Conservation (phyloP, 1,140 invertebrate species). For the Drosophila triauraria region DNA sequence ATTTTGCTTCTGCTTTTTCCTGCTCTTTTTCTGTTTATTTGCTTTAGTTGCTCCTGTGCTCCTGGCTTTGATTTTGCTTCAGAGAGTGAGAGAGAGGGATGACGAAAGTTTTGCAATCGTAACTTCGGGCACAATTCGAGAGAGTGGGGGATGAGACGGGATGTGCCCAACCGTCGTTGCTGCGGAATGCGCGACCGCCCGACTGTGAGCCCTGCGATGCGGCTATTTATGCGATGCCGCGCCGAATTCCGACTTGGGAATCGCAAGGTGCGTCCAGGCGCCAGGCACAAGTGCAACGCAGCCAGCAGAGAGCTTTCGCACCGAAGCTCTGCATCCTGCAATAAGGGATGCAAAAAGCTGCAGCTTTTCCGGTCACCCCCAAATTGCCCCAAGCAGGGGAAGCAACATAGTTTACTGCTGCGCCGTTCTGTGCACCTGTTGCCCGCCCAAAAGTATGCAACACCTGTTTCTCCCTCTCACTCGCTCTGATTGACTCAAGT, state of each 20-base stretch:
- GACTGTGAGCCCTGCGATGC: neutral
- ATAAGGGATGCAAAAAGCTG: constrained; percentile 43
- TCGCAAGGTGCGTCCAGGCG: constrained; percentile 29
- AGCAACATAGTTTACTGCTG: neutral
- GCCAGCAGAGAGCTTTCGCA: constrained; percentile 38
- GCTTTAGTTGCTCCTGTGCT: constrained; percentile 46
- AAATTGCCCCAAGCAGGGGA: neutral
- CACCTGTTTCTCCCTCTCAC: constrained; percentile 15
- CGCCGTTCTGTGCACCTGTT: constrained; percentile 20
- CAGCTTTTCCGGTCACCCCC: constrained; percentile 7
- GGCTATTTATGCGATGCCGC: constrained; percentile 46
- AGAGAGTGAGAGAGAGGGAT: constrained; percentile 64
- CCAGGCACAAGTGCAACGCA: constrained; percentile 36
- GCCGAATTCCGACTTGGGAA: constrained; percentile 66
- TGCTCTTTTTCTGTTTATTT: constrained; percentile 29
- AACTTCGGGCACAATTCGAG: constrained; percentile 77
- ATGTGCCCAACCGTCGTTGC: constrained; percentile 78
- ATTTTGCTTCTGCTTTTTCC: constrained; percentile 32
- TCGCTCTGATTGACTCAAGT: neutral
- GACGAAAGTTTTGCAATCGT: constrained; percentile 77
- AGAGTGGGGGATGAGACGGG: constrained; percentile 72
- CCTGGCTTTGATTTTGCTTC: constrained; percentile 64
- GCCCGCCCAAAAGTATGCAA: constrained; percentile 48
- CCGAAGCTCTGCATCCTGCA: constrained; percentile 43
- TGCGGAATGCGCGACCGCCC: constrained; percentile 82